Evolutionary conservation across 2,113 vertebrate genomes (phyloP).

Genomic region (Pseudonaja textilis): DNA sequence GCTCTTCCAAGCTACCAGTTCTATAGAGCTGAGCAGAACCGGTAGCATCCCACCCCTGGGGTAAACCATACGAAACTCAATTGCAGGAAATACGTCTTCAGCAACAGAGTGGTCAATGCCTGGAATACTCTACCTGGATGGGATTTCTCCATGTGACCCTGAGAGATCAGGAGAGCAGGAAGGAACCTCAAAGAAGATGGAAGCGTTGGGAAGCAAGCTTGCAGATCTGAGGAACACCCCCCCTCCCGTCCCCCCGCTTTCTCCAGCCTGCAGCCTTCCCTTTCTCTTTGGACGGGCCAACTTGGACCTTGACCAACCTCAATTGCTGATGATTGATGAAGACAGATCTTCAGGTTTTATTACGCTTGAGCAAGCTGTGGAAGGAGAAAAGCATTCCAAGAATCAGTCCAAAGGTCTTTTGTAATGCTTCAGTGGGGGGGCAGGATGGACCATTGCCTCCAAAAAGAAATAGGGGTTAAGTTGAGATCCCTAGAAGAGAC

Average conservation of each 20-base stretch:
- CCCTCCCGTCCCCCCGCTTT: not conserved
- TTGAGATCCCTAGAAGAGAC: not conserved
- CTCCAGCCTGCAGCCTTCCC: not conserved
- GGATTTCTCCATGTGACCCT: too few species aligned
- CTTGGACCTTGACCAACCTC: constrained; percentile 43
- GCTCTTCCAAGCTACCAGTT: too few species aligned
- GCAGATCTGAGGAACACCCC: not conserved
- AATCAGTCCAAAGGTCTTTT: constrained; percentile 35
- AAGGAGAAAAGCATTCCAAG: constrained; percentile 42
- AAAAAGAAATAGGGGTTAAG: not conserved
- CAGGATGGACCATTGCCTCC: constrained; percentile 6
- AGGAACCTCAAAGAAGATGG: not conserved
- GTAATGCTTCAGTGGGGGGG: not conserved
- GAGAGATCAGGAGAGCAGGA: not conserved
- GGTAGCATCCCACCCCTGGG: too few species aligned
- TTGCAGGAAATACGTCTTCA: too few species aligned
- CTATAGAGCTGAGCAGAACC: too few species aligned
- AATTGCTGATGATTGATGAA: constrained; percentile 50
- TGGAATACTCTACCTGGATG: too few species aligned
- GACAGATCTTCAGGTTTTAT: constrained; percentile 40
- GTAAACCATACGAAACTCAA: too few species aligned
- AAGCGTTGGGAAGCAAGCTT: constrained; percentile 11
- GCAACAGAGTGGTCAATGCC: too few species aligned
- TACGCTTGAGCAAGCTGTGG: constrained; percentile 34
- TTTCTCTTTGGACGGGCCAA: constrained; percentile 25